These are phyloP conservation scores for Mastomys coucha DNA, from an alignment of 2,113 vertebrate species.

Conservation along the genomic window DNA sequence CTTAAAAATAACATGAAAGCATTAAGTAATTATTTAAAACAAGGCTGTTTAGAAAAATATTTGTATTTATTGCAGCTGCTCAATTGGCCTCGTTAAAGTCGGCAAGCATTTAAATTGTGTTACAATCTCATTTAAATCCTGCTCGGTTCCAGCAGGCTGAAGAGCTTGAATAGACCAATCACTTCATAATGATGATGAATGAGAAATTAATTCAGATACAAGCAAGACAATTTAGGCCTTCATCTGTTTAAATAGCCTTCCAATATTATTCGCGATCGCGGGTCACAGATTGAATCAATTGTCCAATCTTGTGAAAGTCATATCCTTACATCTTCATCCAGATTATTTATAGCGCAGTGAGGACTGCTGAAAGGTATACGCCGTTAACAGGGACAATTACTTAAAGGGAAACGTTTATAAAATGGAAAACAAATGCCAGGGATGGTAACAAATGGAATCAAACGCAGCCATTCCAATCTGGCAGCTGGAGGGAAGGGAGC, in stretches of 20 bases:
- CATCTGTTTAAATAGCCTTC: slow-evolving; percentile 99
- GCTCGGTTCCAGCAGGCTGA: slow-evolving; percentile 93
- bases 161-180: slow-evolving; percentile 96
- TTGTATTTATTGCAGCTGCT: slow-evolving; percentile 92
- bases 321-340: slow-evolving; percentile 96
- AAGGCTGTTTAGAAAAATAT: slow-evolving; percentile 91
- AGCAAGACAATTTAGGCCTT: slow-evolving; percentile 99
- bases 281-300: slow-evolving; percentile 99
- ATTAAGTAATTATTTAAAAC: slow-evolving; percentile 93
- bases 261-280: slow-evolving; percentile 97
- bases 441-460: slow-evolving; percentile 84
- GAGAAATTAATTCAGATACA: slow-evolving; percentile 99
- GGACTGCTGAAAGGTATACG: slow-evolving; percentile 86
- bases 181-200: slow-evolving; percentile 99
- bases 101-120: slow-evolving; percentile 95
- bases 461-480: slow-evolving; percentile 73
- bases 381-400: slow-evolving; percentile 90
- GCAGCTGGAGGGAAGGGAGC: slow-evolving; percentile 15
- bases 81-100: slow-evolving; percentile 90
- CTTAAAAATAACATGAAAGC: slow-evolving; percentile 89
- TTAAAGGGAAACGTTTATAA: slow-evolving; percentile 87
- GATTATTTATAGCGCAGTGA: slow-evolving; percentile 94
- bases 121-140: slow-evolving; percentile 97
- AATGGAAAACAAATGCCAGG: slow-evolving; percentile 89
- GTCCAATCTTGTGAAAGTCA: slow-evolving; percentile 97